Evolutionary conservation across 2,113 vertebrate genomes (phyloP).

Genomic region (Microcebus griseorufus): DNA sequence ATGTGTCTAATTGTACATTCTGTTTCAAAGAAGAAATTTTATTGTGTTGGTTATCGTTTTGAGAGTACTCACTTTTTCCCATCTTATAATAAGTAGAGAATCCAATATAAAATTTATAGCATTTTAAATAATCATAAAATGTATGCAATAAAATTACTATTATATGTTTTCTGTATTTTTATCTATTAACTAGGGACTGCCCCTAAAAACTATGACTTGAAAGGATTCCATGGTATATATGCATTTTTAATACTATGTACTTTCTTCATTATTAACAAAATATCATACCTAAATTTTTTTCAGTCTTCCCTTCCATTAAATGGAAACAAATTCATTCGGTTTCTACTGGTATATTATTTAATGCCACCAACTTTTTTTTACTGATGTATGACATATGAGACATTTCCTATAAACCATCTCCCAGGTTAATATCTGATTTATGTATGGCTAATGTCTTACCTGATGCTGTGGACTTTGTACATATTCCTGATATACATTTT

Average conservation of each 20-base stretch:
- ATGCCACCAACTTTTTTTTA: not conserved
- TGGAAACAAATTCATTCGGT: not conserved
- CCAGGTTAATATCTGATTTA: not conserved
- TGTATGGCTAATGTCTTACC: not conserved
- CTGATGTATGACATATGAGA: not conserved
- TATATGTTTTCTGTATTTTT: not conserved
- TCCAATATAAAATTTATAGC: not conserved
- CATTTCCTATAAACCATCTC: not conserved
- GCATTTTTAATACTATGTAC: not conserved
- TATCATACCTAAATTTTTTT: not conserved
- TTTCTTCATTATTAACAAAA: not conserved
- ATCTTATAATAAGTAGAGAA: not conserved
- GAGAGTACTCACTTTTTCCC: not conserved
- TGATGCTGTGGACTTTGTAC: not conserved
- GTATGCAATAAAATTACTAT: not conserved
- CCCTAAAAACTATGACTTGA: not conserved
- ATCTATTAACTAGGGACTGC: not conserved
- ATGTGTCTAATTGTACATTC: not conserved
- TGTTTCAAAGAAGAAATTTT: not conserved
- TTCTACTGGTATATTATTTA: not conserved
- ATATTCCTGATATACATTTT: not conserved
- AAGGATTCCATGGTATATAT: not conserved
- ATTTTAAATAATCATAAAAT: slow-evolving; percentile 52
- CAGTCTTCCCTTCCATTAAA: not conserved
- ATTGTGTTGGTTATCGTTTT: not conserved